Base-by-base conservation (phyloP, 2,113 vertebrate genomes). In the Thalassoma bifasciatum region DNA sequence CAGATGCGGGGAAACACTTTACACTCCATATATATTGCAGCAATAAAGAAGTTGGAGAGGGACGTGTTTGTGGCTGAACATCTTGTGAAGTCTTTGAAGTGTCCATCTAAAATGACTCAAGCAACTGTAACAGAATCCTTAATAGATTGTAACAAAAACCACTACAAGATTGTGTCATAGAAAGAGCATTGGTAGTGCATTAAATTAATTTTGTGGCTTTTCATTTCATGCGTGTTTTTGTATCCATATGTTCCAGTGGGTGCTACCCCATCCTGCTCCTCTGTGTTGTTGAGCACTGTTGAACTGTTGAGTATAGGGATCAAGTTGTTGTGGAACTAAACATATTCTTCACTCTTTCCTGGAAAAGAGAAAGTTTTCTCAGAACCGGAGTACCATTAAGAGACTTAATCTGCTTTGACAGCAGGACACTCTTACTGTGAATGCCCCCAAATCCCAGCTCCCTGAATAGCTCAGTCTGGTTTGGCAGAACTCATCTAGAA, bases 21-120 rank as follows among this genome's bases (percentile, higher is more conserved):
- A 47, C 30, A 82, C 49, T 22, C 71, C 66, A 83, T 70, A 53
- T 80, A 59, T 59, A 36, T 4, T 49, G 49, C 46, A 26, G 23
- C 44, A 23, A 58, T 9, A 52, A 51, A 67, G 54, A 6, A 44
- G 61, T 26, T 26, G 17, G 49, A n/a, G n/a, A 30, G 16, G 56
- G 30, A 12, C 11, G 42, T 26, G 34, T 42, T 1, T 14, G 14
- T 49, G 26, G 37, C 37, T 38, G 9, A 10, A 24, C 44, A 64
- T 58, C 66, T 50, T 64, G 22, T 42, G 44, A 46, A 17, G 44
- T 64, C 54, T 62, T 21, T 2, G 52, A 40, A 51, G 50, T 60
- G 10, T 11, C 11, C 17, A 56, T 24, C 83, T 66, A 65, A 40
- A 53, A 16, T 30, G 22, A 69, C 47, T 14, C 59, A 77, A 78